These are phyloP conservation scores for Chloebia gouldiae DNA, from an alignment of 2,113 vertebrate species.

Conservation along the genomic window DNA sequence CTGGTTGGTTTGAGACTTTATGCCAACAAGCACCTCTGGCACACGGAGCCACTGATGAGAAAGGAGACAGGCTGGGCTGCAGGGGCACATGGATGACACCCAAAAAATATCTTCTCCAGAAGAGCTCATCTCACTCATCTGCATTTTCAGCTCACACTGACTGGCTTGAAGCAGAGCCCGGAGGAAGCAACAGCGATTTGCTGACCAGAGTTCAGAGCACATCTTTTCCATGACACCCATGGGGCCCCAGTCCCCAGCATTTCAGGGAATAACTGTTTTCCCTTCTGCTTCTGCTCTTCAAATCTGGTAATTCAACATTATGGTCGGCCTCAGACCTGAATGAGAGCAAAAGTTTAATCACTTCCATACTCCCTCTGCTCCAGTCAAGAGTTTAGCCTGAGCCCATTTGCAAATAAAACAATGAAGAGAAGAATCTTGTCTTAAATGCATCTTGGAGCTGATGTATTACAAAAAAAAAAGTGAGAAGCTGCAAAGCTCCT, in stretches of 20 bases:
- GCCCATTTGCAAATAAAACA: neutral
- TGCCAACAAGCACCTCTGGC: neutral
- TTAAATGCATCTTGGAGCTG: neutral
- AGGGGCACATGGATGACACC: neutral
- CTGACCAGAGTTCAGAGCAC: neutral
- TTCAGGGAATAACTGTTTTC: neutral
- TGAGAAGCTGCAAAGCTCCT: neutral
- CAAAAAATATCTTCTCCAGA: neutral
- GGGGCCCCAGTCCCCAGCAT: neutral
- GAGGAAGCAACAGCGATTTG: neutral
- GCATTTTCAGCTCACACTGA: neutral
- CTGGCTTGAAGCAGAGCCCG: neutral
- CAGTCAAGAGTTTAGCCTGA: neutral
- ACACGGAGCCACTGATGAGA: neutral
- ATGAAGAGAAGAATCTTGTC: neutral
- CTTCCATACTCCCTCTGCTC: neutral
- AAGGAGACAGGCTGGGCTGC: neutral
- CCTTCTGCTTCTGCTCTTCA: neutral
- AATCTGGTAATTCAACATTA: neutral
- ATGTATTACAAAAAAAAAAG: neutral
- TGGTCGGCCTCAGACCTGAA: neutral
- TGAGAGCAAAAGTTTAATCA: conserved; percentile 9
- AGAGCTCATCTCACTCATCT: neutral
- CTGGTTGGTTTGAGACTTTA: neutral
- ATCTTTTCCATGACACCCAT: neutral